phyloP scores from a whole-genome alignment of 2,888 invertebrate species.

The Cenopis cana region DNA sequence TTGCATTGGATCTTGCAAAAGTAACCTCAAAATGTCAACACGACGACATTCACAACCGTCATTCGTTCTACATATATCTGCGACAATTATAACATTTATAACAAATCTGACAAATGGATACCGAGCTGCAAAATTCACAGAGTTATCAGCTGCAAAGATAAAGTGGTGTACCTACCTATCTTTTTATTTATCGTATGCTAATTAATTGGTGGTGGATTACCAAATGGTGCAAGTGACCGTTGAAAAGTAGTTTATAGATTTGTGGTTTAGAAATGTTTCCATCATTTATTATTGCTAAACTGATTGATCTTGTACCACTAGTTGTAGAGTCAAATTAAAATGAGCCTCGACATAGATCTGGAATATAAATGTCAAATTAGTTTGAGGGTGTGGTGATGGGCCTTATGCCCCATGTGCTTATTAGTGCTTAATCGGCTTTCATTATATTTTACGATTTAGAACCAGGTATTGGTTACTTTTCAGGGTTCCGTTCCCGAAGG shows the following conservation, averaged over 20 bases:
- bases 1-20: not conserved
- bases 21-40: not conserved
- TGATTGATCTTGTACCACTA: not conserved
- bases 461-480: no score
- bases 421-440: no score
- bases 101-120: not conserved
- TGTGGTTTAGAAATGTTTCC: conserved; percentile 9
- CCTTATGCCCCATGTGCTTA: no score
- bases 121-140: not conserved
- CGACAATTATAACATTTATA: not conserved
- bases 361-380: not conserved
- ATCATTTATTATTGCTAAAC: conserved; percentile 12
- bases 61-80: no score
- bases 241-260: conserved; percentile 16
- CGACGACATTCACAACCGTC: not conserved
- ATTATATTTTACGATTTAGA: not conserved
- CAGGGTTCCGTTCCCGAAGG: no score
- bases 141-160: not conserved
- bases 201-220: conserved; percentile 8
- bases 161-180: not conserved
- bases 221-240: conserved; percentile 19
- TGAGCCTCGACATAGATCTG: conserved; percentile 5
- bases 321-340: not conserved
- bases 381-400: not conserved
- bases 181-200: conserved; percentile 16